Conservation (phyloP, 1,140 invertebrate species). For the Penaeus vannamei region DNA sequence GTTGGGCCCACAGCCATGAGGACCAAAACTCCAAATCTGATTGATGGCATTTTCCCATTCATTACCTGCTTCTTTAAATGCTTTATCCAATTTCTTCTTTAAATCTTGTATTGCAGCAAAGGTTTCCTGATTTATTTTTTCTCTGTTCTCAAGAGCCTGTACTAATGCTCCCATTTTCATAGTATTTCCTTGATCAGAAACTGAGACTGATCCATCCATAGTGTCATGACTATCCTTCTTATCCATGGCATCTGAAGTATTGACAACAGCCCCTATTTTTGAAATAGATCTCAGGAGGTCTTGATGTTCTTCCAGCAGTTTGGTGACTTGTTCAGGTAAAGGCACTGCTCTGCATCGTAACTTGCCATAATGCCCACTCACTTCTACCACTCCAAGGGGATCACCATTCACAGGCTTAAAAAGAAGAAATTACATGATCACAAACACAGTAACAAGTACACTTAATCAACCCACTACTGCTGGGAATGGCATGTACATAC, state of each 20-base stretch:
- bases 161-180: conserved; percentile 42
- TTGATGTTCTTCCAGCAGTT: conserved; percentile 79
- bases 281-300: conserved; percentile 77
- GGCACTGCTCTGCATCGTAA: conserved; percentile 82
- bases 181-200: background rate
- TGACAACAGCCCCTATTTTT: conserved; percentile 69
- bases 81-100: conserved; percentile 77
- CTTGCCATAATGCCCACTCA: conserved; percentile 74
- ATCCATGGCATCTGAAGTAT: conserved; percentile 4
- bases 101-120: conserved; percentile 77
- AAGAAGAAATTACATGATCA: conserved; percentile 4
- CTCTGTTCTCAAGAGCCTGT: conserved; percentile 26
- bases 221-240: background rate
- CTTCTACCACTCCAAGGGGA: conserved; percentile 70
- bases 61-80: conserved; percentile 75
- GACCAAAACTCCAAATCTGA: conserved; percentile 92
- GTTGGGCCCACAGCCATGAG: conserved; percentile 90
- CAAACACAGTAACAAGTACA: background rate
- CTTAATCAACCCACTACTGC: no score
- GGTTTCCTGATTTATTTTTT: conserved; percentile 72
- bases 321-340: conserved; percentile 82
- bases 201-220: background rate
- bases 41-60: conserved; percentile 74
- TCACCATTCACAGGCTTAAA: conserved; percentile 67
- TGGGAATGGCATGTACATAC: no score